Percentiles rank a stretch among this genome's conserved stretches.
Conservation (phyloP, 35 echinoderm and acorn worm species). For the Apostichopus parvimensis region DNA sequence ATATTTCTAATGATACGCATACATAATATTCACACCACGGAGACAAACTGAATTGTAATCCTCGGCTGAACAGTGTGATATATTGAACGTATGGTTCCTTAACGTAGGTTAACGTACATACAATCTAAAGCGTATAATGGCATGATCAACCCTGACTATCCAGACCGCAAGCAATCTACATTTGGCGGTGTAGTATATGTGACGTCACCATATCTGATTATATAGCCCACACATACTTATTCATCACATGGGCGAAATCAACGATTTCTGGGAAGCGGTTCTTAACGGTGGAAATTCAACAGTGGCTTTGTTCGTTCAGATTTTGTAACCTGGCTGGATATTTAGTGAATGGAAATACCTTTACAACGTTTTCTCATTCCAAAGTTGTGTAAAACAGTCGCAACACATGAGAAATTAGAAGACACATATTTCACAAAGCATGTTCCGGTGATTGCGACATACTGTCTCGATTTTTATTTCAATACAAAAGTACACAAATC, state of each 20-base stretch:
- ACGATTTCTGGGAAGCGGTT: background rate
- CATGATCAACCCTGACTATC: too few relatives aligned
- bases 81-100: too few relatives aligned
- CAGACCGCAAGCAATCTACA: background rate
- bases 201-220: background rate
- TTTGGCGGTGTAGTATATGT: background rate
- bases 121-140: too few relatives aligned
- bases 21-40: too few relatives aligned
- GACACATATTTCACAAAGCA: constrained; percentile 57
- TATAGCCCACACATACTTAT: background rate
- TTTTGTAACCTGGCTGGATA: background rate
- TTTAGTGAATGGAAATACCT: background rate
- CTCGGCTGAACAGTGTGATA: too few relatives aligned
- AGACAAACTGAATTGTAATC: too few relatives aligned
- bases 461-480: constrained; percentile 14
- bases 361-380: background rate
- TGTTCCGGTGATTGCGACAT: constrained; percentile 57
- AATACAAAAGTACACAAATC: constrained; percentile 10
- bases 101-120: too few relatives aligned
- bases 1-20: too few relatives aligned
- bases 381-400: constrained; percentile 17
- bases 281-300: background rate
- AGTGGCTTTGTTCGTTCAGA: background rate
- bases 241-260: constrained; percentile 48
- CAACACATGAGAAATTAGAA: background rate